Evolutionary conservation across 2,888 invertebrate species (phyloP).

Genomic region (Papilio demoleus): DNA sequence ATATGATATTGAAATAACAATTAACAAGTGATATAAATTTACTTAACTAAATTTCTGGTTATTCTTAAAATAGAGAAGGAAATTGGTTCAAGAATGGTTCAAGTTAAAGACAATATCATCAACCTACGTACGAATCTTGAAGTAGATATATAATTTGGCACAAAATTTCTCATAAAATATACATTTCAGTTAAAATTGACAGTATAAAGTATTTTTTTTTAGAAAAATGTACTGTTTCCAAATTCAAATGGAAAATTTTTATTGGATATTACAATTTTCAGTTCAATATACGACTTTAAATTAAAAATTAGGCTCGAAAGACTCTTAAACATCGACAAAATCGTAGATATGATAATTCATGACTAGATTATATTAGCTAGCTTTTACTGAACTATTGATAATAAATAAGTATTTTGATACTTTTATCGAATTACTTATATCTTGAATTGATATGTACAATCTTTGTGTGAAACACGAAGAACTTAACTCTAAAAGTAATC

Average conservation of each 20-base stretch:
- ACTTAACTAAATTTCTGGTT: slow-evolving; percentile 11
- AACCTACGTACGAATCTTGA: background rate
- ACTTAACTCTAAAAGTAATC: slow-evolving; percentile 7
- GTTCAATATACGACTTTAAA: background rate
- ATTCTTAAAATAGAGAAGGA: slow-evolving; percentile 8
- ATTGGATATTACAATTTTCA: background rate
- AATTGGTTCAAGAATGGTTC: slow-evolving; percentile 11
- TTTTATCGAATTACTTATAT: background rate
- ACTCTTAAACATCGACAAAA: too few species aligned
- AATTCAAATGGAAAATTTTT: background rate
- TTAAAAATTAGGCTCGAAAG: background rate
- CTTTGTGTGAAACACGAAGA: background rate
- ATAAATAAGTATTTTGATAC: background rate
- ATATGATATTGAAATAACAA: background rate
- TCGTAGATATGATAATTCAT: too few species aligned
- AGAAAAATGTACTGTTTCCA: background rate
- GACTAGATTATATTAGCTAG: too few species aligned
- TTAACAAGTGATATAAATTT: slow-evolving; percentile 13
- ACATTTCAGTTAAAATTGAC: slow-evolving; percentile 31
- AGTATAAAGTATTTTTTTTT: slow-evolving; percentile 22
- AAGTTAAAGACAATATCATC: background rate
- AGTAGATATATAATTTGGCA: slow-evolving; percentile 14
- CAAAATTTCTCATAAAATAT: slow-evolving; percentile 36
- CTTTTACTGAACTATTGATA: background rate
- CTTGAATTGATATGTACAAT: slow-evolving; percentile 29